phyloP scores from a whole-genome alignment of 1,140 invertebrate species.

The Himalopsyche phryganea region DNA sequence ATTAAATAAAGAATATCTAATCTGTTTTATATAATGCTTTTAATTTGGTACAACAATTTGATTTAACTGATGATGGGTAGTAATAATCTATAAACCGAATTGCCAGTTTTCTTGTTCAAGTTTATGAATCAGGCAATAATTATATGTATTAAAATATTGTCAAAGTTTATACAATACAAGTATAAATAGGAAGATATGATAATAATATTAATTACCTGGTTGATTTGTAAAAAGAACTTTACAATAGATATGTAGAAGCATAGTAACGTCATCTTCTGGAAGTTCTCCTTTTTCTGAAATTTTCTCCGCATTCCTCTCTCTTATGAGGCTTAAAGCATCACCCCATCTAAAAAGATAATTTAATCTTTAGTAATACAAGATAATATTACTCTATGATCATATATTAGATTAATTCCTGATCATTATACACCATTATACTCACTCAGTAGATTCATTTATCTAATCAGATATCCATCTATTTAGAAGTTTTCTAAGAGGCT shows the following conservation, averaged over 20 bases:
- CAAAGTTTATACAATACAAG: too few relatives aligned
- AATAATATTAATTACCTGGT: slow-evolving; percentile 50
- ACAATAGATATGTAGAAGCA: slow-evolving; percentile 64
- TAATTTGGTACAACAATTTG: too few relatives aligned
- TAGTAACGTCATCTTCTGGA: slow-evolving; percentile 60
- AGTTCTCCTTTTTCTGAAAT: slow-evolving; percentile 47
- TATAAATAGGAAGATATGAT: background rate
- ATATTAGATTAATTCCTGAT: background rate
- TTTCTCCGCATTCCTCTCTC: slow-evolving; percentile 44
- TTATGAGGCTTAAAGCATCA: slow-evolving; percentile 41
- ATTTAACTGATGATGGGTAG: too few relatives aligned
- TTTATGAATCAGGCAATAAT: too few relatives aligned
- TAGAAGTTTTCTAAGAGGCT: too few relatives aligned
- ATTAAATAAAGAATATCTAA: too few relatives aligned
- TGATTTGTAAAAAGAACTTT: slow-evolving; percentile 59
- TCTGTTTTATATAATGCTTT: too few relatives aligned
- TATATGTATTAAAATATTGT: too few relatives aligned
- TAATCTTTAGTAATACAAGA: background rate
- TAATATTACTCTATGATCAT: background rate
- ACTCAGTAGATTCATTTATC: background rate
- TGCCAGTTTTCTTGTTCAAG: too few relatives aligned
- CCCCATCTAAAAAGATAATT: slow-evolving; percentile 40
- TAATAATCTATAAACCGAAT: too few relatives aligned
- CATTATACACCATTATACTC: background rate
- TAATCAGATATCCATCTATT: background rate